Conservation (phyloP, 2,797 vertebrate species). For the Fringilla coelebs region DNA sequence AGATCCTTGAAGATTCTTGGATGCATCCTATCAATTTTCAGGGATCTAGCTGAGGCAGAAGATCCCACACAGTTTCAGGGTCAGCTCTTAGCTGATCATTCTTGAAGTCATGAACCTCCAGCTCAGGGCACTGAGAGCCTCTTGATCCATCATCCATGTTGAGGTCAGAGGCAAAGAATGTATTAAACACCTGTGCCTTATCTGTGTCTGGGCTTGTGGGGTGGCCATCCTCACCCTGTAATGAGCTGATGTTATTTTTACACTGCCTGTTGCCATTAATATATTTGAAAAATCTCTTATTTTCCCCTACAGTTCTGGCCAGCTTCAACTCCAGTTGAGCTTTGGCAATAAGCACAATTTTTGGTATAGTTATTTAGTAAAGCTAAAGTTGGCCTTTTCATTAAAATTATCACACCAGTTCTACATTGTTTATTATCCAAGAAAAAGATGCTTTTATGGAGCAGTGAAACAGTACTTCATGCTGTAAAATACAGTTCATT, state of each 20-base stretch:
- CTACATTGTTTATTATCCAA: neutral
- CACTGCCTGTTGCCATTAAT: neutral
- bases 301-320: neutral
- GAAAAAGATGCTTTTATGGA: neutral
- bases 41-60: neutral
- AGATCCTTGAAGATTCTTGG: neutral
- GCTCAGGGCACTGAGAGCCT: neutral
- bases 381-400: neutral
- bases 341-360: neutral
- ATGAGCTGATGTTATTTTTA: neutral
- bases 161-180: neutral
- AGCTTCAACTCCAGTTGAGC: neutral
- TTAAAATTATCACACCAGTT: neutral
- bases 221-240: neutral
- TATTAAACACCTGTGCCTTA: neutral
- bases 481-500: neutral
- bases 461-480: neutral
- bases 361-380: neutral
- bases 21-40: neutral
- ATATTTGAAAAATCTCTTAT: neutral
- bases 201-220: neutral
- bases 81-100: neutral
- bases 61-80: neutral
- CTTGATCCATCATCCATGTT: neutral
- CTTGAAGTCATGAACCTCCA: rapidly evolving